Base-by-base conservation (phyloP, 1,140 invertebrate genomes). In the Ceratitis capitata region DNA sequence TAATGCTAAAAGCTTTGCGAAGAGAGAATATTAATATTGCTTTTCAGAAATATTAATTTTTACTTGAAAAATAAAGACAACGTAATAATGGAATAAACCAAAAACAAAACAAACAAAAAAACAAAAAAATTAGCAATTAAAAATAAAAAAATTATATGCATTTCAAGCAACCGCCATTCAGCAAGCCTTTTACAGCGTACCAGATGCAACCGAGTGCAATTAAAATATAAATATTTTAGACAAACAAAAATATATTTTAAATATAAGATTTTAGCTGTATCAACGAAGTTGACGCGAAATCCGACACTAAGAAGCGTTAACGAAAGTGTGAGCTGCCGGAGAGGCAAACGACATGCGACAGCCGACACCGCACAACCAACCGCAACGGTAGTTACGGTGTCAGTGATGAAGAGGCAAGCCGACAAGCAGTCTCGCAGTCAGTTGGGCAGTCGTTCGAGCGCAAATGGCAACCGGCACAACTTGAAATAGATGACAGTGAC, bases 231-330 rank as follows among this genome's bases (percentile, higher is more conserved):
- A n/a, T 69, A 39, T 26, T 39, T 35, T 69, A 69, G 14, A 45
- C 4, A 23, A 23, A 23, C n/a, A 78, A 78, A 42, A 45, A 23
- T 23, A 10, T 19, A 53, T 51, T 51, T 51, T 51, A 16, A n/a
- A n/a, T n/a, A n/a, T n/a, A n/a, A n/a, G n/a, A n/a, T n/a, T n/a
- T n/a, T n/a, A n/a, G n/a, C n/a, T n/a, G n/a, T n/a, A n/a, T n/a
- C 19, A 78, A 26, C 45, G 39, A 78, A 78, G 42, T 78, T 78
- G 2, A 16, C 39, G 69, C 12, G 32, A 45, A 42, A 45, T 78
- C 7, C 39, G 39, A 78, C 69, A 78, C 69, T 78, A 78, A 78
- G n/a, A 78, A 2, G 69, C n/a, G 69, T 78, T 45, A 45, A 78
- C n/a, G 19, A 14, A 78, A n/a, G 19, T 45, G 39, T 78, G 69